Evolutionary conservation across 1,140 invertebrate genomes (phyloP), one percentile per base, ranked within the genome.

Genomic region (Xylocopa sonorina): DNA sequence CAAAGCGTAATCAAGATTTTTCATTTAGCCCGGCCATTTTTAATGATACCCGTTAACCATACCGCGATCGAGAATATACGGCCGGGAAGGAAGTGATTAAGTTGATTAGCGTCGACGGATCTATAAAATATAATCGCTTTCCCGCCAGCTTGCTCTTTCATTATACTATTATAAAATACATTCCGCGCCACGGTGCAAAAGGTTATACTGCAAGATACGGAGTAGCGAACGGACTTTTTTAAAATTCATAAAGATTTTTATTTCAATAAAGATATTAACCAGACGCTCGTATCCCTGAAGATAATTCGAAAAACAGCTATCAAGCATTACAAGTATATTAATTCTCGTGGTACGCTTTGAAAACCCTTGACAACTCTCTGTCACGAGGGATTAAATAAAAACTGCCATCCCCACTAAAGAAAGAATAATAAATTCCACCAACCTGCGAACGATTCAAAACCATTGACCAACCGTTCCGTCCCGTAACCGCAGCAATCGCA

Each of bases 1-100:
- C 46, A 21, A 27, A n/a, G 32, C 32, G 24, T 32, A 50, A 41
- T 74, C 29, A 38, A 38, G 60, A 74, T 74, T 64, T 74, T 64
- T 51, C 72, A 74, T 64, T 74, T 50, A 24, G 46, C 58, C 1
- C 14, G 46, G n/a, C n/a, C 16, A 57, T 48, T 55, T 41, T 74
- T 74, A 74, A 51, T 18, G 38, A 27, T 16, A 18, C 73, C 43
- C 72, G 73, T 67, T 76, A 55, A 27, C 73, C 24, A 62, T n/a
- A 14, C 43, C n/a, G 14, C 50, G 62, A 63, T 64, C 24, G 32
- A 46, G 73, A 43, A 66, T 34, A 32, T 6, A 43, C 62, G 50
- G 38, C n/a, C n/a, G n/a, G 38, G 14, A 55, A 27, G 32, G 24
- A 32, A 27, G 12, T 27, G 24, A 34, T 64, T 67, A 66, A 75